phyloP scores from a whole-genome alignment of 1,140 invertebrate genomes.

The Euwallacea similis region DNA sequence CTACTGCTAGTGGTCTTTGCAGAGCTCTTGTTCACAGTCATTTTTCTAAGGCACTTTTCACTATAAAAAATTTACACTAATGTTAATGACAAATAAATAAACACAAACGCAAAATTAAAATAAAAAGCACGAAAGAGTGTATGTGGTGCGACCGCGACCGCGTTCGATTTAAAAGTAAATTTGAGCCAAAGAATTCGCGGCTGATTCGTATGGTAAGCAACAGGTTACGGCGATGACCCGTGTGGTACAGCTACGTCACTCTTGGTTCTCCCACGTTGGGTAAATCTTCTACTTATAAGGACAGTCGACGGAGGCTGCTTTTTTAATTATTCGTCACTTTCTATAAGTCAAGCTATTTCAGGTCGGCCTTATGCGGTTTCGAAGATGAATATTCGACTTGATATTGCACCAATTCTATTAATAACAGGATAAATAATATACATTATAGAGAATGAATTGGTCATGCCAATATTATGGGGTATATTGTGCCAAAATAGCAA shows the following conservation, averaged over 20 bases:
- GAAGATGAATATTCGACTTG: slow-evolving; percentile 8
- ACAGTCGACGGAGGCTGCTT: slow-evolving; percentile 7
- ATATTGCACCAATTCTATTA: slow-evolving; percentile 1
- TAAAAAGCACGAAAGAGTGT: slow-evolving; percentile 30
- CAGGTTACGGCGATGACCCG: slow-evolving; percentile 37
- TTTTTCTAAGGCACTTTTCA: slow-evolving; percentile 39
- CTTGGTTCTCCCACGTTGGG: slow-evolving; percentile 39
- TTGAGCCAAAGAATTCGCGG: slow-evolving; percentile 21
- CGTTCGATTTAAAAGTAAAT: slow-evolving; percentile 46
- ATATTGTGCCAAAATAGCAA: no score
- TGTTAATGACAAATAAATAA: slow-evolving; percentile 12
- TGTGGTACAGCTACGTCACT: slow-evolving; percentile 41
- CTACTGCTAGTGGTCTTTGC: slow-evolving; percentile 34
- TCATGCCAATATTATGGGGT: not conserved
- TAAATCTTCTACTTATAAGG: slow-evolving; percentile 50
- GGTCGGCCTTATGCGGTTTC: slow-evolving; percentile 16
- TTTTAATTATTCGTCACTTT: slow-evolving; percentile 38
- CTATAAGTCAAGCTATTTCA: slow-evolving; percentile 30
- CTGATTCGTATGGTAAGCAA: slow-evolving; percentile 20
- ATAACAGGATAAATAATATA: not conserved
- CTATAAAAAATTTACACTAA: no score
- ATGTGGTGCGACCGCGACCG: slow-evolving; percentile 40
- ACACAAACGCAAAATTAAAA: slow-evolving; percentile 35
- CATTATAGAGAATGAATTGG: not conserved
- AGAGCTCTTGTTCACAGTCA: slow-evolving; percentile 50